Base-by-base conservation (phyloP, 2,888 invertebrate genomes). In the Cinara cedri region DNA sequence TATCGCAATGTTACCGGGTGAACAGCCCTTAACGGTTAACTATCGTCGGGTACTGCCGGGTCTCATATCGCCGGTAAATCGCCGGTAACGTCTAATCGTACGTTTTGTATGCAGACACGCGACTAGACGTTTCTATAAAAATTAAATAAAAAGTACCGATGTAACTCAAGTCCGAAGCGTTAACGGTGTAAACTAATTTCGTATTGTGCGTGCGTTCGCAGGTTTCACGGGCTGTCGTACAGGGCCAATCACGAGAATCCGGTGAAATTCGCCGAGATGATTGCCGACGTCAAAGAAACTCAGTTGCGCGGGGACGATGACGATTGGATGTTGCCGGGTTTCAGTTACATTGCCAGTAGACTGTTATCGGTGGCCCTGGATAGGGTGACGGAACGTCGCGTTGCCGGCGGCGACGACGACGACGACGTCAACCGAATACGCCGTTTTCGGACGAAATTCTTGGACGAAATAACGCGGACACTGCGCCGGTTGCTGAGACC, bases 171-270 rank as follows among this genome's bases (percentile, higher is more conserved):
- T n/a, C n/a, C n/a, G n/a, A n/a, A n/a, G n/a, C n/a, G 14, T 60
- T 11, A 24, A 1, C 4, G n/a, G 1, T 34, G 34, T 34, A 8
- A 21, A 9, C n/a, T 9, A 21, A 19, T 19, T 19, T 19, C 19
- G 14, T 60, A 34, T 60, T 0, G 14, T 11, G 26, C 34, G 1
- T 44, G 6, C 44, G 57, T 46, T 0, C 26, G 14, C 72, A 72
- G 72, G 19, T 72, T 72, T 49, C 62, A 62, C 62, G 72, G 57
- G 10, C 34, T 72, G 14, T 72, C 72, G 10, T 62, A 72, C 49
- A 19, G 26, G 34, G 72, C 60, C 60, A 72, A 72, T 26, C 60
- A 49, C 49, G 19, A 6, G 21, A 19, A 49, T 6, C 16, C 49
- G 14, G 10, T 0, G 3, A 10, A 9, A 14, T 62, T 62, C 14